Evolutionary conservation across 1,140 invertebrate genomes (phyloP), one percentile per base, ranked within the genome.

Genomic region (Scaptomyza hsui): DNA sequence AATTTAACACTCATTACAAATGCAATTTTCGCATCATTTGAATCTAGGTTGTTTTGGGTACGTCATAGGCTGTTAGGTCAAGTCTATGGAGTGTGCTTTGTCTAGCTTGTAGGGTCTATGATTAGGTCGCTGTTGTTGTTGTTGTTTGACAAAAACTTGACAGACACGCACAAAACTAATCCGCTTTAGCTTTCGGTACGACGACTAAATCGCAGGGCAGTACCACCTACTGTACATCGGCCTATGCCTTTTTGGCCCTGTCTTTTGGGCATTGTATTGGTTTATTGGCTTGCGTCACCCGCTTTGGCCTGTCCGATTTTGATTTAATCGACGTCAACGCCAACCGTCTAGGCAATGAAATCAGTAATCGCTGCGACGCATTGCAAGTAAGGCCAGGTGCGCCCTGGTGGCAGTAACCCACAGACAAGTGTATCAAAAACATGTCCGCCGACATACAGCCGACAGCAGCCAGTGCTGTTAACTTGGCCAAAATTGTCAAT

Each of bases 131-230:
- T 37, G 12, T 4, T 35, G 4, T 4, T 3, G 32, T 4, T 4
- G 4, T 21, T 21, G 12, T 7, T 12, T 37, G 32, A 29, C 26
- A 49, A 73, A 78, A 81, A 88, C 60, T 73, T 88, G 82, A 78
- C 82, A 88, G 82, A 32, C 60, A 78, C 61, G 82, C 82, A 88
- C 56, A 78, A 89, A 88, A 89, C 53, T 88, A 88, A 88, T 88
- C 82, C 82, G 82, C 82, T 78, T 88, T 82, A 64, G 19, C 35
- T 67, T 57, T 12, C n/a, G 65, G 70, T 74, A 55, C 67, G 76
- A 61, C 59, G 76, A 61, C 59, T 57, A 70, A 85, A 85, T 78
- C 75, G 63, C 68, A 77, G 76, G 76, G 71, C 49, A 16, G 12
- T 13, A 1, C 21, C 21, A 35, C 13, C 15, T 24, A 1, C 45